Conservation (phyloP, 2,888 invertebrate genomes). For the Epinotia nisella region DNA sequence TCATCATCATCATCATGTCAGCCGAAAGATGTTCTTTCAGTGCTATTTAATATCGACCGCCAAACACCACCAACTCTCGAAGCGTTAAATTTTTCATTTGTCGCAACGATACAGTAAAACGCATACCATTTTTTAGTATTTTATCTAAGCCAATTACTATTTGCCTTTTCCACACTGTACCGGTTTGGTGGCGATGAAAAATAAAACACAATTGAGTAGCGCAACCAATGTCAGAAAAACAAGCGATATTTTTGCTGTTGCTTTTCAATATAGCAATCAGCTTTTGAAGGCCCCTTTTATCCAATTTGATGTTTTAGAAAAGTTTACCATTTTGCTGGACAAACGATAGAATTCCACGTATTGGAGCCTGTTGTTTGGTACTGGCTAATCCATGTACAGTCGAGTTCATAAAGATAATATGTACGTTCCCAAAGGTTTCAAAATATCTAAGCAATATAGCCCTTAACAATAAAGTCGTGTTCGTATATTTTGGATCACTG, state of each 20-base stretch:
- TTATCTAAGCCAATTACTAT: slow-evolving; percentile 30
- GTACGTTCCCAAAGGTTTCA: too few species aligned
- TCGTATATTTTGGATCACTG: too few species aligned
- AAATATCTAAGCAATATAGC: too few species aligned
- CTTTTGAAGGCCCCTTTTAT: background rate
- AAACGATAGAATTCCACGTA: background rate
- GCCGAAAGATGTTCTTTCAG: too few species aligned
- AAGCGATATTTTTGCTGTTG: background rate
- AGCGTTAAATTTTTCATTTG: background rate
- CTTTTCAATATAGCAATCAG: slow-evolving; percentile 3
- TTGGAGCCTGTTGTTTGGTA: background rate
- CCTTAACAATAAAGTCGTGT: too few species aligned
- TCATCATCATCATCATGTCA: too few species aligned
- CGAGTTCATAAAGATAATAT: too few species aligned
- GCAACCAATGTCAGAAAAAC: slow-evolving; percentile 5
- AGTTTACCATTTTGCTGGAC: background rate
- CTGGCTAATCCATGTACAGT: background rate
- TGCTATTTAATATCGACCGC: too few species aligned
- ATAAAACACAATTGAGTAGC: slow-evolving; percentile 4
- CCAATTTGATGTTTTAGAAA: background rate
- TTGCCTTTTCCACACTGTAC: slow-evolving; percentile 19
- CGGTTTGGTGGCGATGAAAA: slow-evolving; percentile 1
- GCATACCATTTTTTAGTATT: slow-evolving; percentile 5
- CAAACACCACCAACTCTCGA: too few species aligned
- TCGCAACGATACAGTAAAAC: background rate